A percentile compares a stretch with the other conserved stretches of the same genome.
These are phyloP conservation scores for Habrosyne pyritoides DNA, from an alignment of 2,888 invertebrate species.

Conservation along the genomic window DNA sequence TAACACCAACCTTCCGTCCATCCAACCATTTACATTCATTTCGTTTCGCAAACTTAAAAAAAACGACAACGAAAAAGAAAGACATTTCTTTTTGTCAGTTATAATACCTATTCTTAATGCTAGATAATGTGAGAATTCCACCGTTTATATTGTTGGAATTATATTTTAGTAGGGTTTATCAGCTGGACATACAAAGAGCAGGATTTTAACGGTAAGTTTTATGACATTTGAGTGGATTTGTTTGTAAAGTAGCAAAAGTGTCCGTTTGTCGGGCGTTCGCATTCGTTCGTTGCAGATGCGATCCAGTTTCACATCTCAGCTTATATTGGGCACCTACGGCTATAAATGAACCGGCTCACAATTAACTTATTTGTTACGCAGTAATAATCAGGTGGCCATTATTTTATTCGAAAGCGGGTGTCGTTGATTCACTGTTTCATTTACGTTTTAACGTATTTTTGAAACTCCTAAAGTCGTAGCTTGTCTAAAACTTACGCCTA, in stretches of 20 bases:
- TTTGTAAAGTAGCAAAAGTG: constrained; percentile 78
- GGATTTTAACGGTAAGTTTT: constrained; percentile 69
- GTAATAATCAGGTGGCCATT: constrained; percentile 56
- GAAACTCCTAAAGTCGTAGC: constrained; percentile 30
- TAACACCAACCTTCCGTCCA: constrained; percentile 36
- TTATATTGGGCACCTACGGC: constrained; percentile 58
- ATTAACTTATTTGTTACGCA: constrained; percentile 56
- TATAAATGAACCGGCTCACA: constrained; percentile 68
- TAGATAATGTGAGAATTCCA: constrained; percentile 67
- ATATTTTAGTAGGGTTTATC: constrained; percentile 46
- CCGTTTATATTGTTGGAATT: constrained; percentile 52
- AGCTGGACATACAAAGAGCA: constrained; percentile 37
- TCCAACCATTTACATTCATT: constrained; percentile 80
- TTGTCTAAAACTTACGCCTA: constrained; percentile 46
- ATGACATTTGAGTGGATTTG: constrained; percentile 71
- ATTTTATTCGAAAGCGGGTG: constrained; percentile 44
- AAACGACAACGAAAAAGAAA: constrained; percentile 74
- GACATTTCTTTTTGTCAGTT: constrained; percentile 61
- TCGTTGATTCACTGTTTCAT: constrained; percentile 52
- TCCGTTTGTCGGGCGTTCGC: constrained; percentile 69
- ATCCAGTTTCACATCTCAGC: constrained; percentile 71
- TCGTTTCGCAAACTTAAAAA: constrained; percentile 74
- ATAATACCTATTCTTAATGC: constrained; percentile 46
- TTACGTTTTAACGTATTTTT: constrained; percentile 31
- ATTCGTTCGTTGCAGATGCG: constrained; percentile 56